A percentile compares a stretch with the other conserved stretches of the same genome.
These are phyloP conservation scores for Eptatretus atami DNA, from an alignment of 2,797 vertebrate species.

Conservation along the genomic window DNA sequence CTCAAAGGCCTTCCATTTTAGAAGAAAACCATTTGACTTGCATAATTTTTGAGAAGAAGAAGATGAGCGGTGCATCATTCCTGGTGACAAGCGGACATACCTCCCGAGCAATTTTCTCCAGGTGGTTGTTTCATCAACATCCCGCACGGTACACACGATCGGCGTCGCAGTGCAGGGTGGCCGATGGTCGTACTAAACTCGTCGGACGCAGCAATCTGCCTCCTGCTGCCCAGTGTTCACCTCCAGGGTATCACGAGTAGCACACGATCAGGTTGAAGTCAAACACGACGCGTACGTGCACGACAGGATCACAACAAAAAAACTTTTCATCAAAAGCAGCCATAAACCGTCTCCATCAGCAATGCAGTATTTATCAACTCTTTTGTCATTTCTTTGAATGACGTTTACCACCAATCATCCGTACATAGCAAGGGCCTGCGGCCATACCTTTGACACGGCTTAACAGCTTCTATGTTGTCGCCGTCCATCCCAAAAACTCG, in stretches of 20 bases:
- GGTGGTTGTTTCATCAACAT: slow-evolving; percentile 90
- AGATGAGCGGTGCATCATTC: too few species aligned
- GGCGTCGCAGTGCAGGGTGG: slow-evolving; percentile 87
- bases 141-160: slow-evolving; percentile 83
- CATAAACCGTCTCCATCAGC: background rate
- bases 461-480: too few species aligned
- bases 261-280: slow-evolving; percentile 3
- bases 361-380: too few species aligned
- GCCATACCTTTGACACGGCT: too few species aligned
- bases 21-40: too few species aligned
- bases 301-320: background rate
- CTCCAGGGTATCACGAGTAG: slow-evolving; percentile 15
- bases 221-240: slow-evolving; percentile 79
- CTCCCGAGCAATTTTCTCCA: too few species aligned
- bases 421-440: too few species aligned
- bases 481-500: slow-evolving; percentile 96
- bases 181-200: slow-evolving; percentile 83
- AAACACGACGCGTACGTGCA: background rate
- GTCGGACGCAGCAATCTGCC: slow-evolving; percentile 61
- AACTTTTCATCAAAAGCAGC: background rate
- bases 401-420: too few species aligned
- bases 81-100: too few species aligned
- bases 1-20: too few species aligned
- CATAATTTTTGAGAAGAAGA: too few species aligned
- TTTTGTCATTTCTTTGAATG: too few species aligned